phyloP scores from a whole-genome alignment of 2,797 vertebrate genomes.

The Megalops cyprinoides region DNA sequence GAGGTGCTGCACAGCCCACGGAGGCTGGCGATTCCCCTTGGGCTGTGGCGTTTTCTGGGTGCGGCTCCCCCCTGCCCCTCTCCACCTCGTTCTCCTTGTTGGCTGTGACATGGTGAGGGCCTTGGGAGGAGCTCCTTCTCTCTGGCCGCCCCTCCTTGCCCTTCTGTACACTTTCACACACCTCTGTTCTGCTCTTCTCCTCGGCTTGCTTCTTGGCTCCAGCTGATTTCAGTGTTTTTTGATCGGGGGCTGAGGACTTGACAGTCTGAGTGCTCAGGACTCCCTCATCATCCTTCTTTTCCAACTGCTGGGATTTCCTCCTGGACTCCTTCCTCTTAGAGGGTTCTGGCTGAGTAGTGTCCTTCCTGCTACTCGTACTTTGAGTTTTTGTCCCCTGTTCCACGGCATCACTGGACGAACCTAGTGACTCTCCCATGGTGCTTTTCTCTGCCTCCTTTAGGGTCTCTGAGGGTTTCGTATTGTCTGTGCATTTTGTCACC shows the following conservation, averaged over 20 bases:
- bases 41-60: conserved; percentile 55
- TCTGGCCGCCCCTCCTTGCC: conserved; percentile 75
- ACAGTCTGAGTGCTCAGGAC: not conserved
- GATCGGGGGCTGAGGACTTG: conserved; percentile 42
- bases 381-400: not conserved
- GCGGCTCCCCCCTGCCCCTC: conserved; percentile 67
- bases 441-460: conserved; percentile 36
- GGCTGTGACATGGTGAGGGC: conserved; percentile 74
- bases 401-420: conserved; percentile 37
- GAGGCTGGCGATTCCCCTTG: conserved; percentile 58
- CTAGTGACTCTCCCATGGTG: conserved; percentile 43
- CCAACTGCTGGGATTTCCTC: conserved; percentile 11
- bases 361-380: not conserved
- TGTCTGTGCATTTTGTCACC: conserved; percentile 50
- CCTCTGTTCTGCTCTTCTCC: conserved; percentile 34
- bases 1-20: not conserved
- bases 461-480: conserved; percentile 34
- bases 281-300: conserved; percentile 11
- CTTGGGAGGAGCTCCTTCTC: conserved; percentile 67
- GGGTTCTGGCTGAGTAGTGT: not conserved
- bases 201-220: conserved; percentile 44
- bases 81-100: conserved; percentile 94
- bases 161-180: conserved; percentile 49
- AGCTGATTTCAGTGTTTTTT: conserved; percentile 24
- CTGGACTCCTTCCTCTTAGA: conserved; percentile 3